phyloP scores from a whole-genome alignment of 2,113 vertebrate genomes.

The Lichenostomus cassidix region DNA sequence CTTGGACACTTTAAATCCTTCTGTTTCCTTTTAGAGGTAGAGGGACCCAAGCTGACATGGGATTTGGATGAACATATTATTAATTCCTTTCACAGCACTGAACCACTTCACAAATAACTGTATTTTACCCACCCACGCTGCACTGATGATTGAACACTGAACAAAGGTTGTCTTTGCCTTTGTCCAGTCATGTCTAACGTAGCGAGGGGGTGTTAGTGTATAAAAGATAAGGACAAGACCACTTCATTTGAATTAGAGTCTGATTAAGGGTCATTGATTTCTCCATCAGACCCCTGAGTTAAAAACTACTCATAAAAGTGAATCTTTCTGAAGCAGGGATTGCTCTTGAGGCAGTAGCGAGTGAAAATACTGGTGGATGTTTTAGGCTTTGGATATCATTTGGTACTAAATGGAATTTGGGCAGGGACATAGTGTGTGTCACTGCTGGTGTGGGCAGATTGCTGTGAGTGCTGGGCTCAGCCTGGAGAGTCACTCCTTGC shows the following conservation, averaged over 20 bases:
- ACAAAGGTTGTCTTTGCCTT: not conserved
- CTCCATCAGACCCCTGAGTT: not conserved
- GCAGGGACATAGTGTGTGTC: not conserved
- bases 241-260: not conserved
- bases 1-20: not conserved
- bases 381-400: not conserved
- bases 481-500: not conserved
- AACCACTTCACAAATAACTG: not conserved
- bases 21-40: not conserved
- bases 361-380: not conserved
- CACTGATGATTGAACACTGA: fast-evolving
- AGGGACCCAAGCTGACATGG: not conserved
- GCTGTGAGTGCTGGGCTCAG: not conserved
- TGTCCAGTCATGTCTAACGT: fast-evolving
- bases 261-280: not conserved
- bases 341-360: not conserved
- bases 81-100: not conserved
- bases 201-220: not conserved
- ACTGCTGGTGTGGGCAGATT: not conserved
- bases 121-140: fast-evolving
- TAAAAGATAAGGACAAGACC: not conserved
- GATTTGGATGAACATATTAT: not conserved
- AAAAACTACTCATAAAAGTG: not conserved
- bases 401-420: not conserved
- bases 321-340: not conserved